These are phyloP conservation scores for Brachionus calyciflorus DNA, from an alignment of 1,140 invertebrate species.

Conservation along the genomic window DNA sequence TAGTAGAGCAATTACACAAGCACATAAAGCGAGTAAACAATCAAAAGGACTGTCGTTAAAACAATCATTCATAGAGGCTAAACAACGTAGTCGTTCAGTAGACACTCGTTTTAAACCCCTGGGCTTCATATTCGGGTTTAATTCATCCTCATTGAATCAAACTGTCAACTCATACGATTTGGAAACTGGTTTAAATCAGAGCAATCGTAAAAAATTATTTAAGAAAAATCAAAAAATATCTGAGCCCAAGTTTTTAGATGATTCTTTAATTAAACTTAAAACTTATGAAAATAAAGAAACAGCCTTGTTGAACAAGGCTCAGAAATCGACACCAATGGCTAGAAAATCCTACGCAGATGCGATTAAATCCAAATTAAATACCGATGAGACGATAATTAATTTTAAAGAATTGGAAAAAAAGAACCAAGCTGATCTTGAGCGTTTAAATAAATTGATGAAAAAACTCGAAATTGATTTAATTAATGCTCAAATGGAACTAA, in stretches of 20 bases:
- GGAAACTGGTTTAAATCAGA: background rate
- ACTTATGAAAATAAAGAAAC: background rate
- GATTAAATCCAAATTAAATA: background rate
- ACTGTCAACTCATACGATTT: background rate
- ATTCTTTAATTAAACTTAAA: constrained; percentile 6
- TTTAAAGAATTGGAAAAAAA: background rate
- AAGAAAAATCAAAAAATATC: background rate
- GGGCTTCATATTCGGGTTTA: background rate
- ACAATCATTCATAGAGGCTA: constrained; percentile 21
- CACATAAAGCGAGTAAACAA: background rate
- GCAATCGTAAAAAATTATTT: background rate
- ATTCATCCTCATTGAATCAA: background rate
- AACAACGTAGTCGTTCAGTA: constrained; percentile 17
- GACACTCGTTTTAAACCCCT: constrained; percentile 31
- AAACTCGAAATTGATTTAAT: constrained; percentile 16
- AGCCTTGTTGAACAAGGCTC: too few species aligned
- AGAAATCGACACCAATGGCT: background rate
- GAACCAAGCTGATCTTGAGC: background rate
- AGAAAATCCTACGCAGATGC: background rate
- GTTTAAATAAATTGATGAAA: constrained; percentile 27
- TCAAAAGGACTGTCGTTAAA: background rate
- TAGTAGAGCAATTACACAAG: background rate
- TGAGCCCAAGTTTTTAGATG: background rate
- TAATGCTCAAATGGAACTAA: constrained; percentile 30
- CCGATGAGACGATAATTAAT: background rate